A percentile compares a stretch with the other conserved stretches of the same genome.
These are phyloP conservation scores for Tetragnatha versicolor DNA, from an alignment of 1,140 invertebrate genomes.

Conservation along the genomic window DNA sequence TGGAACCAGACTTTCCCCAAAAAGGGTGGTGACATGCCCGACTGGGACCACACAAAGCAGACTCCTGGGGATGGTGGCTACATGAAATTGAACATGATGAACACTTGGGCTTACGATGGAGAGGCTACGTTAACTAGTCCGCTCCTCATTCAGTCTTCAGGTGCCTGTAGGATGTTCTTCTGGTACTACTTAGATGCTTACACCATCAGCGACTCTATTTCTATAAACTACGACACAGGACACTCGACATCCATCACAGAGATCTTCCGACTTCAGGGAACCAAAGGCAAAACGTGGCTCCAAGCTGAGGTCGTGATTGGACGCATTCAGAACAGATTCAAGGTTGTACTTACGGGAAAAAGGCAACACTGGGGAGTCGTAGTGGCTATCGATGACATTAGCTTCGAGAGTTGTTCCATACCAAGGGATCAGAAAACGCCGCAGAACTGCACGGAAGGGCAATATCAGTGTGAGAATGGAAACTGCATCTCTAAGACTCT, in stretches of 20 bases:
- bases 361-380: not conserved
- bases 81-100: slow-evolving; percentile 27
- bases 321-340: slow-evolving; percentile 47
- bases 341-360: slow-evolving; percentile 23
- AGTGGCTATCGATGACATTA: slow-evolving; percentile 51
- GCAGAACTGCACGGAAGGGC: slow-evolving; percentile 18
- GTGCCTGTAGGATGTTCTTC: slow-evolving; percentile 46
- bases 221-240: slow-evolving; percentile 17
- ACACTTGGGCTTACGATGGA: not conserved
- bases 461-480: slow-evolving; percentile 48
- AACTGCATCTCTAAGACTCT: slow-evolving; percentile 45
- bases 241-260: not conserved
- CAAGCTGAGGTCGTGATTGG: slow-evolving; percentile 43
- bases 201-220: not conserved
- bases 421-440: not conserved
- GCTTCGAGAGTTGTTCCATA: slow-evolving; percentile 47
- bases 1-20: slow-evolving; percentile 28
- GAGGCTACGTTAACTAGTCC: slow-evolving; percentile 39
- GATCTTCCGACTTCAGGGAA: slow-evolving; percentile 16
- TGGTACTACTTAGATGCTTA: slow-evolving; percentile 43
- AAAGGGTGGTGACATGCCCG: not conserved
- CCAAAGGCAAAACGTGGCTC: slow-evolving; percentile 26
- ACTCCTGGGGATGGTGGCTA: slow-evolving; percentile 26
- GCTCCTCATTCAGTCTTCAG: slow-evolving; percentile 17
- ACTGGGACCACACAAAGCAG: slow-evolving; percentile 43